A percentile compares a stretch with the other conserved stretches of the same genome.
Evolutionary conservation across 1,140 invertebrate genomes (phyloP).

Genomic region (Heliothis virescens): DNA sequence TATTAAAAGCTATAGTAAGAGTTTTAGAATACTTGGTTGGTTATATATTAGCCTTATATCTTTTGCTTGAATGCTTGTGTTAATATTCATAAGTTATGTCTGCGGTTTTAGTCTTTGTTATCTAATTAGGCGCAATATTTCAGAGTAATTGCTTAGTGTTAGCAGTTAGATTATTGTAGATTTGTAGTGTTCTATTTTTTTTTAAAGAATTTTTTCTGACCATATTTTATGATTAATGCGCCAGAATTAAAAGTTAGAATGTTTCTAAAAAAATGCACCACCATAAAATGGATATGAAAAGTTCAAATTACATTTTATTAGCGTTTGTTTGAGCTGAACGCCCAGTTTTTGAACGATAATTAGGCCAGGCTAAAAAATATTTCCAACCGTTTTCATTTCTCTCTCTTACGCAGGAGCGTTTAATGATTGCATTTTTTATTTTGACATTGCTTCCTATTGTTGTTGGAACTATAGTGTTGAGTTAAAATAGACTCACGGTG

Average conservation of each 20-base stretch:
- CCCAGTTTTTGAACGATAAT: constrained; percentile 43
- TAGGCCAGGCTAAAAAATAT: constrained; percentile 36
- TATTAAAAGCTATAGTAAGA: too few relatives aligned
- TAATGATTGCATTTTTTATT: constrained; percentile 25
- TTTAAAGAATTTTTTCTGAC: too few relatives aligned
- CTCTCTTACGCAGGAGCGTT: not conserved
- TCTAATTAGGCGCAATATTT: too few relatives aligned
- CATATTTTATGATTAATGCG: too few relatives aligned
- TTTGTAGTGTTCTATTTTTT: too few relatives aligned
- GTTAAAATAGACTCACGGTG: not conserved
- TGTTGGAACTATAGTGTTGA: not conserved
- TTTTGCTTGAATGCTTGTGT: too few relatives aligned
- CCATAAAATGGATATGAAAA: constrained; percentile 23
- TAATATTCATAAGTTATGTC: too few relatives aligned
- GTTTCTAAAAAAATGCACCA: not conserved
- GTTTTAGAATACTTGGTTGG: too few relatives aligned
- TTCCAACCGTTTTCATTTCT: not conserved
- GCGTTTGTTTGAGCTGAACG: constrained; percentile 32
- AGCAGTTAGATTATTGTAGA: too few relatives aligned
- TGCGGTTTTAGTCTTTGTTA: too few relatives aligned
- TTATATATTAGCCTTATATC: too few relatives aligned
- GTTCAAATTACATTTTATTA: constrained; percentile 46
- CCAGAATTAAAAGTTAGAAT: not conserved
- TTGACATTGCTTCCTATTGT: constrained; percentile 8
- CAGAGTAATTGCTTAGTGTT: too few relatives aligned